Conservation (phyloP, 1,140 invertebrate genomes). For the Drosophila parabipectinata region DNA sequence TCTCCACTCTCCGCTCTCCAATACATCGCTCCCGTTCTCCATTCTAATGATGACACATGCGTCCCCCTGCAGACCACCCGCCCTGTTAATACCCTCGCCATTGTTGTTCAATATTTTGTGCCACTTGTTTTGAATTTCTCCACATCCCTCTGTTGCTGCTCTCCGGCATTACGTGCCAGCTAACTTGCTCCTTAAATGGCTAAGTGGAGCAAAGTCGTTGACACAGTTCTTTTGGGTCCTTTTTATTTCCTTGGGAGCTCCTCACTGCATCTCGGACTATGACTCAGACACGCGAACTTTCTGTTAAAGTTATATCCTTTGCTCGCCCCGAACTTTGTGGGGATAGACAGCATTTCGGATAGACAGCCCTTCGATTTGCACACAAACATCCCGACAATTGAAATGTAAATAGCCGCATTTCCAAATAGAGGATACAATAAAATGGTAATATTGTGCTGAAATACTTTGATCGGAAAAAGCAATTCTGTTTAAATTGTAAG, state of each 20-base stretch:
- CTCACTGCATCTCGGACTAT: conserved; percentile 57
- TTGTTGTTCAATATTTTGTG: conserved; percentile 80
- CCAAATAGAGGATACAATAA: not conserved
- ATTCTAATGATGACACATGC: conserved; percentile 81
- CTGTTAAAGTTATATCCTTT: conserved; percentile 17
- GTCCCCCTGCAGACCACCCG: conserved; percentile 14
- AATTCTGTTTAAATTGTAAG: not conserved
- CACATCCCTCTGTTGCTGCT: conserved; percentile 59
- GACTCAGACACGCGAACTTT: conserved; percentile 58
- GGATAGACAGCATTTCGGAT: not conserved
- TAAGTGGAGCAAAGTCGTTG: conserved; percentile 82
- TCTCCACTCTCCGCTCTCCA: conserved; percentile 6
- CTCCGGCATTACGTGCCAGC: conserved; percentile 70
- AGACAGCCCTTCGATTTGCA: not conserved
- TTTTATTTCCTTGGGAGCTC: conserved; percentile 20
- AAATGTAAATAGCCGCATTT: not conserved
- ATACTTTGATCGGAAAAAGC: not conserved
- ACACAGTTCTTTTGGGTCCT: conserved; percentile 65
- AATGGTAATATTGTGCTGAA: not conserved
- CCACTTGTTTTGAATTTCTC: conserved; percentile 78
- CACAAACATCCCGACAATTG: conserved; percentile 1
- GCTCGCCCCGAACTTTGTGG: not conserved
- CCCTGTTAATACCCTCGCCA: conserved; percentile 21
- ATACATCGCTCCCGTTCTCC: conserved; percentile 29
- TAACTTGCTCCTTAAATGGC: conserved; percentile 79